These are phyloP conservation scores for Coreius guichenoti DNA, from an alignment of 2,797 vertebrate genomes.

Conservation along the genomic window DNA sequence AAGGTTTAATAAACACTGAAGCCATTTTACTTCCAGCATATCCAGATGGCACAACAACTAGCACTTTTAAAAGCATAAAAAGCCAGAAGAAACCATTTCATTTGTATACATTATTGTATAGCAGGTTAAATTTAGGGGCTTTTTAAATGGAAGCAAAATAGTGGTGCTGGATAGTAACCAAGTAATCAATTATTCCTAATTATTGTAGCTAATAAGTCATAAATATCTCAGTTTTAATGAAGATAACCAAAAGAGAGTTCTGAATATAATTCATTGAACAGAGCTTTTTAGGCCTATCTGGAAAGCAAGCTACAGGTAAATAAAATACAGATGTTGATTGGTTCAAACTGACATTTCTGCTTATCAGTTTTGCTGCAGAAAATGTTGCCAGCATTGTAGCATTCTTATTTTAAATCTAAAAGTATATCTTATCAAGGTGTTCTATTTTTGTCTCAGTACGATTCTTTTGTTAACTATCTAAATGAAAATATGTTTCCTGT, in stretches of 20 bases:
- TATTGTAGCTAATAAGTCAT: background rate
- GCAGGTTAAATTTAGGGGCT: background rate
- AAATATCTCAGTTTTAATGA: background rate
- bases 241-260: background rate
- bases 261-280: background rate
- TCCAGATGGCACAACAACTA: conserved; percentile 17
- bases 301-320: background rate
- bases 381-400: background rate
- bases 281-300: background rate
- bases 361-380: background rate
- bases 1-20: conserved; percentile 37
- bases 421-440: conserved; percentile 12
- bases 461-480: background rate
- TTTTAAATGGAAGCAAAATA: conserved; percentile 9
- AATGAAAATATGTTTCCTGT: conserved; percentile 5
- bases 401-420: background rate
- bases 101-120: background rate
- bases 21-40: conserved; percentile 36
- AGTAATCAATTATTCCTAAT: background rate
- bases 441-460: background rate
- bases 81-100: background rate
- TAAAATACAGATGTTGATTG: background rate
- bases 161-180: background rate
- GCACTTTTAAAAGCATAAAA: conserved; percentile 6
- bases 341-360: background rate